A percentile compares a stretch with the other conserved stretches of the same genome.
Conservation (phyloP, 2,888 invertebrate genomes). For the Raillietiella orientalis region DNA sequence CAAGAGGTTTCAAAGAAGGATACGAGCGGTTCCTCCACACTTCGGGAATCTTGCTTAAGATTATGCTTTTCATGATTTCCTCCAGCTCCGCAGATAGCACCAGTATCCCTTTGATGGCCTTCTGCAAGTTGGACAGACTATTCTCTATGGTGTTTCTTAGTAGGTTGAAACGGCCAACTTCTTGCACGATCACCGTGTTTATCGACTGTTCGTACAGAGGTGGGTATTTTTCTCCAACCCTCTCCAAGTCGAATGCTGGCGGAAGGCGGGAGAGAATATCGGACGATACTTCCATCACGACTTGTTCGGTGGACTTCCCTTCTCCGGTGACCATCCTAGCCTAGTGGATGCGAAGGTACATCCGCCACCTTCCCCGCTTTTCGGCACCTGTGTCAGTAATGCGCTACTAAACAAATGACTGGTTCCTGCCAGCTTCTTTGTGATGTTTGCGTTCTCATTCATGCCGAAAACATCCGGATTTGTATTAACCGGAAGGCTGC, state of each 20-base stretch:
- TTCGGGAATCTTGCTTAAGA: constrained; percentile 28
- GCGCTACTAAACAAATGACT: constrained; percentile 14
- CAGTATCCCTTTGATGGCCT: constrained; percentile 30
- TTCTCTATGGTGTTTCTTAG: constrained; percentile 15
- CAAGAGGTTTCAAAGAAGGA: constrained; percentile 15
- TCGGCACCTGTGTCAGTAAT: constrained; percentile 14
- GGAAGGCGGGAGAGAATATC: constrained; percentile 43
- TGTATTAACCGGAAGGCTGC: constrained; percentile 13
- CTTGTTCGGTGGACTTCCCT: constrained; percentile 36
- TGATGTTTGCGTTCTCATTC: constrained; percentile 16
- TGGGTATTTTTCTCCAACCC: constrained; percentile 27
- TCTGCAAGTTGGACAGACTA: constrained; percentile 12
- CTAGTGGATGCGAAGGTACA: too few species aligned
- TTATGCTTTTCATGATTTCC: constrained; percentile 45
- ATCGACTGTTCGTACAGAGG: constrained; percentile 44
- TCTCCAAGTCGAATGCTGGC: constrained; percentile 32
- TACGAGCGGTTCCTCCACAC: constrained; percentile 16
- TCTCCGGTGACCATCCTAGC: constrained; percentile 21
- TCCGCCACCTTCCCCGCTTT: too few species aligned
- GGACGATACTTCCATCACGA: constrained; percentile 38
- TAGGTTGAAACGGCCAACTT: constrained; percentile 41
- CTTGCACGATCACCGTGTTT: constrained; percentile 58
- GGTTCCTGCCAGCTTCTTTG: constrained; percentile 16
- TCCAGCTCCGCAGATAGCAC: constrained; percentile 58
- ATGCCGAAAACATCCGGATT: constrained; percentile 15